Evolutionary conservation across 2,797 vertebrate species (phyloP), one percentile per base, ranked within the genome.

Genomic region (Gymnocypris eckloni): DNA sequence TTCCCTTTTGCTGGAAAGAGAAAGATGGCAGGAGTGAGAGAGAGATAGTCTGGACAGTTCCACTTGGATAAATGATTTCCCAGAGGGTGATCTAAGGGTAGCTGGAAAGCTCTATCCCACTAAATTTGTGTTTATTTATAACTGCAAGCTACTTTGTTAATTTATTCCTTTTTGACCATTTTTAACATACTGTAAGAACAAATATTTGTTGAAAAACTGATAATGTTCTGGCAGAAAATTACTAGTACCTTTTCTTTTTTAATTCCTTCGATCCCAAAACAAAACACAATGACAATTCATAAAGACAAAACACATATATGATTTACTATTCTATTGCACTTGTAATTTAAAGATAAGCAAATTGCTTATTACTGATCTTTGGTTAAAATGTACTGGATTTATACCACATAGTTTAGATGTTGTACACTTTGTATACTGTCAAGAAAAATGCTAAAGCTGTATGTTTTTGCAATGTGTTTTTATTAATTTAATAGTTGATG

Each of bases 1-100:
- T 92, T 89, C 88, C 90, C 87, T 89, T 88, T 72, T 86, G 77
- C 84, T 88, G 91, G 87, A 78, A 82, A 70, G 59, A 67, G 37
- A 56, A 52, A 25, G 69, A 89, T 82, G 86, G 22, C 77, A 83
- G 81, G 77, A 81, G 78, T 52, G 81, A 28, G 80, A 84, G 70
- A 71, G 82, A 48, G 43, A 59, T 54, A 64, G 33, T 28, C 16
- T 33, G 33, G 79, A 85, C 28, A 82, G 86, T 25, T 52, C 28
- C 59, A 76, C 56, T 69, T 50, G 28, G 71, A 90, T 90, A 85
- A 91, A 91, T 89, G 75, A 87, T 90, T 90, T 87, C 88, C 70
- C 77, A 86, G 77, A 77, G 86, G 85, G 37, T 81, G 78, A 84
- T 81, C 86, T 70, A 66, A 54, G 80, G 86, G 79, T 77, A 81